Evolutionary conservation across 2,888 invertebrate genomes (phyloP), one percentile per base, ranked within the genome.

Genomic region (Eupeodes latifasciatus): DNA sequence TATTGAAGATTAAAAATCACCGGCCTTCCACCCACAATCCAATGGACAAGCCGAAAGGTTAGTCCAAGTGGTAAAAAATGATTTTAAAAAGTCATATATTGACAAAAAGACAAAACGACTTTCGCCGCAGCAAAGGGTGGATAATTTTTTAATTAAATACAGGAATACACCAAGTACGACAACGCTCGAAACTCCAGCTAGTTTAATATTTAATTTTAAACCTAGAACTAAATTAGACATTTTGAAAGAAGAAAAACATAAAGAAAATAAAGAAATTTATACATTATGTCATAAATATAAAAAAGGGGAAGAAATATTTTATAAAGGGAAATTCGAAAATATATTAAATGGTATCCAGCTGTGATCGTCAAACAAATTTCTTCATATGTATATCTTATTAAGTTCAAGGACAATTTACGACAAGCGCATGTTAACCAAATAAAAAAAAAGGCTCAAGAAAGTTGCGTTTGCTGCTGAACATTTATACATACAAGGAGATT

Each of bases 381-480:
- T 59, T 59, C 59, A 36, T 59, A 59, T 59, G 59, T 59, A 59
- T 59, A 59, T n/a, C 59, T 59, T 36, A 59, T 59, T 14, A 59
- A 34, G 36, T 59, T 59, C 14, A 59, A 36, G 59, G n/a, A n/a
- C n/a, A n/a, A n/a, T n/a, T n/a, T n/a, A n/a, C n/a, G n/a, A n/a
- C n/a, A n/a, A n/a, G n/a, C n/a, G n/a, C n/a, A n/a, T n/a, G n/a
- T n/a, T n/a, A n/a, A n/a, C n/a, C n/a, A n/a, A n/a, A n/a, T n/a
- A n/a, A n/a, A n/a, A n/a, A n/a, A n/a, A n/a, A n/a, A n/a, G n/a
- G n/a, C n/a, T n/a, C n/a, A n/a, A n/a, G n/a, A n/a, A n/a, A n/a
- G n/a, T n/a, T n/a, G n/a, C n/a, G n/a, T n/a, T n/a, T n/a, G n/a
- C n/a, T n/a, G n/a, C n/a, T n/a, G n/a, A n/a, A n/a, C n/a, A n/a